These are phyloP conservation scores for Gadus macrocephalus DNA, from an alignment of 2,113 vertebrate genomes.

Conservation along the genomic window DNA sequence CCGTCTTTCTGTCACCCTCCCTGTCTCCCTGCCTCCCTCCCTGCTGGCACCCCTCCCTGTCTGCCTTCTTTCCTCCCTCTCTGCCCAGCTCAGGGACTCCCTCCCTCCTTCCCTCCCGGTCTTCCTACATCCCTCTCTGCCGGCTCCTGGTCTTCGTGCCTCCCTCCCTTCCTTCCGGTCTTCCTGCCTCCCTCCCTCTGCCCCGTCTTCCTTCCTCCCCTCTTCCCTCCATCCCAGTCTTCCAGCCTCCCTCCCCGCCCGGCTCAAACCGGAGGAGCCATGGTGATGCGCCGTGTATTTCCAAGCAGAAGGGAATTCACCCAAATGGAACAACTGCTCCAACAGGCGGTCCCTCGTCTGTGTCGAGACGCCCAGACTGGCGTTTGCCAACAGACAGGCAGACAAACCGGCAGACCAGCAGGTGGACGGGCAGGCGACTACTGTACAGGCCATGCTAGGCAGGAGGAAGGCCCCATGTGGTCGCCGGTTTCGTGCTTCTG, in stretches of 20 bases:
- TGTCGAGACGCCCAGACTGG: conserved; percentile 33
- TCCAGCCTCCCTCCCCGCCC: conserved; percentile 3
- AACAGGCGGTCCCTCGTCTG: conserved; percentile 68
- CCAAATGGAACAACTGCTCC: conserved; percentile 64
- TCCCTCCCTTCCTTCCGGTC: too few species aligned
- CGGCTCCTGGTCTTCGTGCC: too few species aligned
- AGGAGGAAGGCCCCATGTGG: conserved; percentile 32
- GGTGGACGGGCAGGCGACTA: conserved; percentile 37
- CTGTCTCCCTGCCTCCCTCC: background rate
- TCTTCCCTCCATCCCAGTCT: background rate
- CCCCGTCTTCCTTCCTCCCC: too few species aligned
- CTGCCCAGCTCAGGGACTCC: too few species aligned
- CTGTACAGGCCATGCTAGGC: conserved; percentile 27
- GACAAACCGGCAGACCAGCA: conserved; percentile 51
- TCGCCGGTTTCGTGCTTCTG: conserved; percentile 10
- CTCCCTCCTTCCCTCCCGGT: too few species aligned
- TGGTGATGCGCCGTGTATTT: conserved; percentile 34
- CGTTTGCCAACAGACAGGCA: conserved; percentile 48
- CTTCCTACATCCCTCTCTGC: too few species aligned
- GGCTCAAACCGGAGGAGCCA: conserved; percentile 24
- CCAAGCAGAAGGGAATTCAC: conserved; percentile 50
- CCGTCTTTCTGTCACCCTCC: background rate
- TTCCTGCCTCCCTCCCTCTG: background rate
- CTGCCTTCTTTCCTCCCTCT: too few species aligned
- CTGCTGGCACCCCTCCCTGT: too few species aligned